Base-by-base conservation (phyloP, 2,888 invertebrate species). In the Xestia xanthographa region DNA sequence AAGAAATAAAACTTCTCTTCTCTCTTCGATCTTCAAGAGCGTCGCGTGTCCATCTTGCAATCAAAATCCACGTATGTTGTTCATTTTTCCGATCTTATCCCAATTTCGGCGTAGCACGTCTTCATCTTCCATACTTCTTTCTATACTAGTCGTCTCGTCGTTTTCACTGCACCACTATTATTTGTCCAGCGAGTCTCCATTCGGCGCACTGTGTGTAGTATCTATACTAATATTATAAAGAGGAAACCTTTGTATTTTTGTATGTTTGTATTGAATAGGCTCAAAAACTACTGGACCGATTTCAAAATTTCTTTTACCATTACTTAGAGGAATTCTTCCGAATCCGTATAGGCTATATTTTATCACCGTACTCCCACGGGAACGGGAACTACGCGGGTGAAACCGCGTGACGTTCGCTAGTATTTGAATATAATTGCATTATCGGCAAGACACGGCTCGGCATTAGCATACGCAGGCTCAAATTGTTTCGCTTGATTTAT, bases 391-490 rank as follows among this genome's bases (percentile, higher is more conserved):
- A n/a, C n/a, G n/a, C n/a, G n/a, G n/a, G n/a, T n/a, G n/a, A n/a
- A n/a, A n/a, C n/a, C n/a, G n/a, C n/a, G n/a, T n/a, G n/a, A n/a
- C n/a, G n/a, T n/a, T n/a, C n/a, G n/a, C n/a, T n/a, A n/a, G n/a
- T 75, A 76, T 90, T 88, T 88, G 89, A 90, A 90, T 89, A 87
- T 90, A 89, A 91, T 90, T 88, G 86, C 86, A 88, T 90, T 88
- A 91, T 84, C 81, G 81, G 75, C 65, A 84, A 80, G 78, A 82
- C 83, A 75, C 75, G 79, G 74, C 68, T 75, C 68, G 12, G 34
- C 74, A 90, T 90, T 90, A 85, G 81, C 90, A 86, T 88, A 87
- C 79, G 82, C 88, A 88, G 85, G 85, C 84, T 81, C 82, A 82
- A 85, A 85, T 87, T 79, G 84, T 82, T 83, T 80, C 74, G 85